Evolutionary conservation across 92 coral and sea anemone genomes (phyloP).

Genomic region (Chrysogorgia sp.): DNA sequence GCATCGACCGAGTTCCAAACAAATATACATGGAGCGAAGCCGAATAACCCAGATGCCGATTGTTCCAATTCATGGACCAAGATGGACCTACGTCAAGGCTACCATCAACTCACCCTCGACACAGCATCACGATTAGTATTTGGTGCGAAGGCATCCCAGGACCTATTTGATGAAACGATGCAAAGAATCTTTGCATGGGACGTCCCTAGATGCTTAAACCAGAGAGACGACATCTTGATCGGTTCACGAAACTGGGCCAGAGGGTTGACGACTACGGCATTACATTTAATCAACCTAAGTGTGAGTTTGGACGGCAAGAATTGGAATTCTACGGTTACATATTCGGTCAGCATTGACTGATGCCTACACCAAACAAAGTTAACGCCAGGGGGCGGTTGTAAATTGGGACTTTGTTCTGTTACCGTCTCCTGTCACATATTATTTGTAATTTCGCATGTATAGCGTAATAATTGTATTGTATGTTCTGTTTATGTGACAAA

Average conservation of each 20-base stretch:
- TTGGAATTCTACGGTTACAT: constrained; percentile 52
- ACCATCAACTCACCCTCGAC: constrained; percentile 64
- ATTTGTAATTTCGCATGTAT: no score
- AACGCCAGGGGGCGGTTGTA: no score
- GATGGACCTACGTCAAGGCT: constrained; percentile 55
- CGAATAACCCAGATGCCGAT: constrained; percentile 43
- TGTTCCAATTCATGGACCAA: constrained; percentile 55
- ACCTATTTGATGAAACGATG: constrained; percentile 66
- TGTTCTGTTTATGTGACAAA: no score
- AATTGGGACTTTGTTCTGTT: no score
- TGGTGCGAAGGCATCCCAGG: constrained; percentile 64
- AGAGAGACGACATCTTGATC: constrained; percentile 60
- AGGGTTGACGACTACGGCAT: constrained; percentile 61
- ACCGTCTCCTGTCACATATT: no score
- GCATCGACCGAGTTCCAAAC: constrained; percentile 35
- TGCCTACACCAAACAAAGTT: constrained; percentile 6
- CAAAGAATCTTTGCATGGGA: constrained; percentile 53
- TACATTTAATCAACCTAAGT: constrained; percentile 64
- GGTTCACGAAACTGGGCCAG: constrained; percentile 54
- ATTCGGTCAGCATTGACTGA: constrained; percentile 13
- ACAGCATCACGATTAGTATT: constrained; percentile 61
- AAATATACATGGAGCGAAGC: constrained; percentile 43
- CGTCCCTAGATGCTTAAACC: constrained; percentile 61
- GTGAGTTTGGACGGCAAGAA: constrained; percentile 57
- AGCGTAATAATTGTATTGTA: no score